A percentile compares a stretch with the other conserved stretches of the same genome.
phyloP scores from a whole-genome alignment of 2,888 invertebrate genomes.

The Beris morrisii region DNA sequence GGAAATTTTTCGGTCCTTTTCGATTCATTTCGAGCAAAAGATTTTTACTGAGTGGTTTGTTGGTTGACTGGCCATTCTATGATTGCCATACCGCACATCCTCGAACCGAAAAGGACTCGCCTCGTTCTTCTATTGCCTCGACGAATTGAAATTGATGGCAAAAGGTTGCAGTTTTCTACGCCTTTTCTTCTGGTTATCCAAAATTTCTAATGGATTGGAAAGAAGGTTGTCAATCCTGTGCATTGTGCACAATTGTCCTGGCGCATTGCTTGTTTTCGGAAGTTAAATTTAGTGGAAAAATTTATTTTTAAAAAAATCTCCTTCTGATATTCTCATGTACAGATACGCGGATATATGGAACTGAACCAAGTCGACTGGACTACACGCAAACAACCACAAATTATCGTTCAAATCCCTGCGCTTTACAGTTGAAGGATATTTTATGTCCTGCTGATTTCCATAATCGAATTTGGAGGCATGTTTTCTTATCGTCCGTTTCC shows the following conservation, averaged over 20 bases:
- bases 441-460: constrained; percentile 40
- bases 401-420: constrained; percentile 44
- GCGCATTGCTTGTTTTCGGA: background rate
- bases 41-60: constrained; percentile 5
- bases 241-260: too few species aligned
- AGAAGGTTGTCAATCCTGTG: too few species aligned
- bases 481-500: background rate
- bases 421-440: constrained; percentile 34
- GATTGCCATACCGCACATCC: too few species aligned
- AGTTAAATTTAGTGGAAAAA: constrained; percentile 19
- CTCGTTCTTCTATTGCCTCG: constrained; percentile 22
- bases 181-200: too few species aligned
- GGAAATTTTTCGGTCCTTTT: background rate
- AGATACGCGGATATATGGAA: background rate
- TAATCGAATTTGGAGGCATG: constrained; percentile 36
- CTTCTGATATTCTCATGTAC: too few species aligned
- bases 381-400: constrained; percentile 6
- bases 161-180: too few species aligned
- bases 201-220: too few species aligned
- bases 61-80: background rate
- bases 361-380: background rate
- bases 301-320: background rate
- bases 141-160: too few species aligned
- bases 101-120: background rate
- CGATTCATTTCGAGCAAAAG: background rate